phyloP scores from a whole-genome alignment of 2,113 vertebrate species.

The Erythrocercus mccallii region DNA sequence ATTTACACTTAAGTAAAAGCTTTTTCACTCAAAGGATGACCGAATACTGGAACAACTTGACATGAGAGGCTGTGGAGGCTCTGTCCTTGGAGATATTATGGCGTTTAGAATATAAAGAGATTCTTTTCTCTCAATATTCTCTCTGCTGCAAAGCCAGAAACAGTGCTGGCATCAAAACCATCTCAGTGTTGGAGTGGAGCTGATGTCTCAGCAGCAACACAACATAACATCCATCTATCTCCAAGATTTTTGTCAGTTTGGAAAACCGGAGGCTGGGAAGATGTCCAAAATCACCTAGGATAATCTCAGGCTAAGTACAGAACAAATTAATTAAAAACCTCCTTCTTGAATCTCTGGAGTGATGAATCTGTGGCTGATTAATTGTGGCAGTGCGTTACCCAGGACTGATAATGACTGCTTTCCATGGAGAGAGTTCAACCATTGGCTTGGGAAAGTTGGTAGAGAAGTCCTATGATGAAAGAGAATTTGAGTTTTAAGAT shows the following conservation, averaged over 20 bases:
- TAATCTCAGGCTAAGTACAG: background rate
- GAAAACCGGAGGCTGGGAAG: background rate
- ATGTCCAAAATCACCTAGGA: background rate
- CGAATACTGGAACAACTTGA: background rate
- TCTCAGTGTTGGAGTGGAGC: background rate
- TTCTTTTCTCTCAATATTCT: background rate
- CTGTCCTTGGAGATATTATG: background rate
- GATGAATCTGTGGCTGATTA: background rate
- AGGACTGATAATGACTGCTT: background rate
- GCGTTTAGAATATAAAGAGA: background rate
- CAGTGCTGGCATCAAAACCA: background rate
- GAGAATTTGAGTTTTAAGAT: background rate
- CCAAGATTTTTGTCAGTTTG: background rate
- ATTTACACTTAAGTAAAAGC: background rate
- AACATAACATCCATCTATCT: background rate
- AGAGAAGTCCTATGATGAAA: background rate
- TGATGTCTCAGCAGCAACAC: background rate
- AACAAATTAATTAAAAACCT: background rate
- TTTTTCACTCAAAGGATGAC: background rate
- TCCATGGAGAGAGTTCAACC: background rate
- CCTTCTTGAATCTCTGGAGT: background rate
- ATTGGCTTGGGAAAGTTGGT: background rate
- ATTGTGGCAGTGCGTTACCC: background rate
- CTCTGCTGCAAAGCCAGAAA: background rate
- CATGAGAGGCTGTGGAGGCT: background rate